phyloP scores from a whole-genome alignment of 2,797 vertebrate species.

The Eremophila alpestris region DNA sequence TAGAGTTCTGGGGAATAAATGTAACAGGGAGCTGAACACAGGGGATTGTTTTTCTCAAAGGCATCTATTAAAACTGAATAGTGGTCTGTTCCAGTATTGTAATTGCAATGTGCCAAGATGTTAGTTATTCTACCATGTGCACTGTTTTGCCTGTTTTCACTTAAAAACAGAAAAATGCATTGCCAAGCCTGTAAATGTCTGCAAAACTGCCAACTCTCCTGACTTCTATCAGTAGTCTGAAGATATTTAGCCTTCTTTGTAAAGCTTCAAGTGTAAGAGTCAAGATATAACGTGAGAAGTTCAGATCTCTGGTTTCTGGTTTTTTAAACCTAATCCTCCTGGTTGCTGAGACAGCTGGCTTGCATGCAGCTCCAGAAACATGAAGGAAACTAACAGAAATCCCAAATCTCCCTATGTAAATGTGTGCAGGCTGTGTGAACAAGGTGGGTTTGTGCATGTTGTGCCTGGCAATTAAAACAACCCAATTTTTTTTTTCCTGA shows the following conservation, averaged over 20 bases:
- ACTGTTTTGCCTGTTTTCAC: conserved; percentile 52
- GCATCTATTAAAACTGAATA: conserved; percentile 42
- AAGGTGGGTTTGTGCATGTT: neutral
- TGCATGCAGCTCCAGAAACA: neutral
- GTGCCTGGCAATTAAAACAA: neutral
- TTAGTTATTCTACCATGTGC: conserved; percentile 46
- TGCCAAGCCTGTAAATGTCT: conserved; percentile 48
- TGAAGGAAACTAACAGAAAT: neutral
- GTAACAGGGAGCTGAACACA: conserved; percentile 50
- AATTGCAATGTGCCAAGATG: conserved; percentile 54
- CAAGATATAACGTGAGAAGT: conserved; percentile 1
- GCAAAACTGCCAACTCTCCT: conserved; percentile 34
- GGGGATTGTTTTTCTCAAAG: conserved; percentile 53
- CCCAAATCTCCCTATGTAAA: neutral
- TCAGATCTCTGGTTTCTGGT: neutral
- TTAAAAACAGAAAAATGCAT: conserved; percentile 48
- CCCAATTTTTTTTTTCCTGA: neutral
- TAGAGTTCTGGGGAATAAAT: conserved; percentile 26
- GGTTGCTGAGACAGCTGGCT: conserved; percentile 19
- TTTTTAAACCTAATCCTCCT: neutral
- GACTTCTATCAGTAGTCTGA: conserved; percentile 35
- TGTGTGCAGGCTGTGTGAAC: neutral
- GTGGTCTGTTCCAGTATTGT: conserved; percentile 53
- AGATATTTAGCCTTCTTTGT: conserved; percentile 18
- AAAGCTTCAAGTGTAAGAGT: neutral